phyloP scores from a whole-genome alignment of 2,888 invertebrate species.

The Ryuthela nishihirai region DNA sequence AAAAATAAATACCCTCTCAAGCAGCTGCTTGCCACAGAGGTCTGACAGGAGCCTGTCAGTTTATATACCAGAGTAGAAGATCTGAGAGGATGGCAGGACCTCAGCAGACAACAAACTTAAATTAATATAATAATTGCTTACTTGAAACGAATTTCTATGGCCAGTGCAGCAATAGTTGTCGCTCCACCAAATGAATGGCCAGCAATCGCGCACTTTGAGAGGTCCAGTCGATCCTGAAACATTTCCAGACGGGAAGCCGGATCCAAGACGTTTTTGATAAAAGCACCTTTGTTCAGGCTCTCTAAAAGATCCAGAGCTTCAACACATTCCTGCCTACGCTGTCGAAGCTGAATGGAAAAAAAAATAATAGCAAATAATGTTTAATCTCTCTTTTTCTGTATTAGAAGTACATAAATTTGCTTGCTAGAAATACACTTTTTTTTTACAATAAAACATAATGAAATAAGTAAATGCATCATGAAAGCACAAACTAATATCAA shows the following conservation, averaged over 20 bases:
- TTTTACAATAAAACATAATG: too few relatives aligned
- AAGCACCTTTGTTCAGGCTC: slow-evolving; percentile 55
- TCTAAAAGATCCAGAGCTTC: slow-evolving; percentile 56
- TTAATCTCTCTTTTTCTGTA: too few relatives aligned
- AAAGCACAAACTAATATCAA: too few relatives aligned
- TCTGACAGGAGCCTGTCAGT: too few relatives aligned
- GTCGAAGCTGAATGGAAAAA: slow-evolving; percentile 17
- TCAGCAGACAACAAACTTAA: not conserved
- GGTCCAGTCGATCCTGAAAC: slow-evolving; percentile 54
- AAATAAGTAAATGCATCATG: too few relatives aligned
- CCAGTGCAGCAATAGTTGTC: slow-evolving; percentile 58
- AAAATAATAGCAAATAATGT: too few relatives aligned
- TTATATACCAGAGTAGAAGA: not conserved
- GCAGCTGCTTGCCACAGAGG: too few relatives aligned
- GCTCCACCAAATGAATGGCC: slow-evolving; percentile 67
- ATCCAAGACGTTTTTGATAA: slow-evolving; percentile 55
- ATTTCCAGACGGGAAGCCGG: slow-evolving; percentile 46
- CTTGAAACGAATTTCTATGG: slow-evolving; percentile 57
- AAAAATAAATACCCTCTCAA: too few relatives aligned
- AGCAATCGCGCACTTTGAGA: slow-evolving; percentile 55
- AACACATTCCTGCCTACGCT: slow-evolving; percentile 56
- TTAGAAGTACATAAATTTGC: too few relatives aligned
- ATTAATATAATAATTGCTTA: slow-evolving; percentile 45
- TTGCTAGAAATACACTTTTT: too few relatives aligned
- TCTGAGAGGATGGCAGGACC: slow-evolving; percentile 44